Base-by-base conservation (phyloP, 2,113 vertebrate species). In the Rhinoptilus africanus region DNA sequence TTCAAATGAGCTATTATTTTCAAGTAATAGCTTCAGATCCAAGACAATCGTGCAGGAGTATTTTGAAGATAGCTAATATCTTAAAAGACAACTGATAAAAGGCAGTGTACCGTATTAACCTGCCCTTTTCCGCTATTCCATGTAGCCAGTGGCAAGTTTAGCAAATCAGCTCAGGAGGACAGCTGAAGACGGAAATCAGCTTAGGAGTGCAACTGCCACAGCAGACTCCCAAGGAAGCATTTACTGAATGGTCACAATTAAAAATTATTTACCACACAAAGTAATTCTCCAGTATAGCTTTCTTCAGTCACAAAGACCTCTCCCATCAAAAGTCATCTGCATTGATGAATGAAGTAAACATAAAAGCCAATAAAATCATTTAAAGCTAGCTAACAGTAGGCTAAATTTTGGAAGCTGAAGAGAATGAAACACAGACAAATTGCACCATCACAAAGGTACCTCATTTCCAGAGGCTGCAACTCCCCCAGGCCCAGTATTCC, bases 41-140 rank as follows among this genome's bases (percentile, higher is more conserved):
- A 7, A 28, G 79, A 37, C 51, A 63, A 57, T 45, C 0, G 53
- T 2, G 21, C 68, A 68, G 66, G 14, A 59, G 41, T 10, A 14
- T 26, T 57, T 34, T 3, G 3, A 12, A 73, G 87, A 56, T 0
- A 48, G 63, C 20, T 19, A 22, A 1, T 6, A 43, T 27, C 73
- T 71, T 48, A 19, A 37, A 47, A 75, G 57, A 13, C 1, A 5
- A 1, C 73, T 41, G 90, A 81, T 63, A 68, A 51, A 69, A 73
- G 34, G 2, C 92, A 8, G 51, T 0, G 10, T 2, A 16, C 13
- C 13, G 0, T 14, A 4, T 17, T 14, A 23, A 8, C 53, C 45
- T 41, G 81, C 76, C 72, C 59, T 14, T n/a, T 19, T 8, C 92
- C 23, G 34, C 93, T 93, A 5, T 0, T 30, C 48, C 45, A 3